Evolutionary conservation across 1,140 invertebrate species (phyloP), one percentile per base, ranked within the genome.

Genomic region (Eubasilissa regina): DNA sequence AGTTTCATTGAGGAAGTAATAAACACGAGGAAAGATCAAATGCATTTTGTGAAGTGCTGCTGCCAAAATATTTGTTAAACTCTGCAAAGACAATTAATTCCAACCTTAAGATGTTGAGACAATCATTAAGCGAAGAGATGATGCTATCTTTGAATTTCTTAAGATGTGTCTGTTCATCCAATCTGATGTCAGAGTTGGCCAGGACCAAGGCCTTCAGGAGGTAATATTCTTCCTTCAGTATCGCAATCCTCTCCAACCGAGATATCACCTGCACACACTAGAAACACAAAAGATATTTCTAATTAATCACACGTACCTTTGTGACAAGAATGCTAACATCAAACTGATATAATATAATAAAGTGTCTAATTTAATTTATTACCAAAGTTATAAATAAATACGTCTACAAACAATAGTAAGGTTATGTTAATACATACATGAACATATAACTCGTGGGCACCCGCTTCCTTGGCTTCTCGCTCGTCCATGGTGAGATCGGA

Each of bases 191-290:
- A 84, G 94, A 94, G 90, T 99, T 99, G 77, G 96, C 95, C 80
- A 99, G 89, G 43, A 97, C 94, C 70, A 99, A 90, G 21, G 97
- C 97, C 89, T 99, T 99, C 68, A 99, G 86, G 19, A 98, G 89
- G 84, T 95, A 95, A 87, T 97, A 99, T 87, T 99, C 97, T 88
- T 99, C 97, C 84, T 94, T 94, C 15, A 94, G 90, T 25, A 98
- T 93, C 15, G 92, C 92, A 78, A 97, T 89, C 81, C 92, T 92
- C 84, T 97, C 96, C 85, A 99, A 89, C 83, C 97, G 94, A 86
- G 96, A 94, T 17, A 96, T 93, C 53, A 99, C 94, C 87, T 96
- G 94, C 53, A 94, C 91, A 85, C 94, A 94, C 94, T 96, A 88
- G 11, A 70, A 53, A 70, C 10, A 47, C 10, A 51, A 9, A 15